Percentiles rank a stretch among this genome's conserved stretches.
phyloP scores from a whole-genome alignment of 2,888 invertebrate species.

The Aspidiotus rigidus region DNA sequence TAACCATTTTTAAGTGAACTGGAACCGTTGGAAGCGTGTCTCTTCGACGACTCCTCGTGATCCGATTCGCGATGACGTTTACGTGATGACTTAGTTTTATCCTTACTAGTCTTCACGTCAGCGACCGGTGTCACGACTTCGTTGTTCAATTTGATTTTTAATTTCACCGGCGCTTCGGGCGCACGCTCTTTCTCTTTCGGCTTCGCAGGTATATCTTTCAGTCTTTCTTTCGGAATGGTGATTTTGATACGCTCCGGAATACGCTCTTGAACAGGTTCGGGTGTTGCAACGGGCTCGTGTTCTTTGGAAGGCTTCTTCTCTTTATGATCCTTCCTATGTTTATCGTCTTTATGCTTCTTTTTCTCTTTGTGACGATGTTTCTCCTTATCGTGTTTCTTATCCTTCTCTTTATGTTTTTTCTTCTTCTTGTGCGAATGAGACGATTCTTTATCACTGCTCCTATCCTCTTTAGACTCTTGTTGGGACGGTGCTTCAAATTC shows the following conservation, averaged over 20 bases:
- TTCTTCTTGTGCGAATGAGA: constrained; percentile 26
- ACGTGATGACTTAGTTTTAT: constrained; percentile 18
- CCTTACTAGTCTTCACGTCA: constrained; percentile 28
- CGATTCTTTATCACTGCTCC: not conserved
- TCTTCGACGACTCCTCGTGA: constrained; percentile 22
- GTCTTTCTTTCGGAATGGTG: constrained; percentile 28
- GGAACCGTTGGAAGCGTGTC: constrained; percentile 10
- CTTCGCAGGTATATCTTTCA: constrained; percentile 20
- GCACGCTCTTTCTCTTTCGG: constrained; percentile 5
- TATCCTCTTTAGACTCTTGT: constrained; percentile 6
- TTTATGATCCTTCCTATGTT: constrained; percentile 44
- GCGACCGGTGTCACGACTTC: not conserved
- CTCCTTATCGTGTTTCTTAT: constrained; percentile 35
- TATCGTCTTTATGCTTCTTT: constrained; percentile 50
- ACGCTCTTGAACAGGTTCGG: too few species aligned
- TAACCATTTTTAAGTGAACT: constrained; percentile 16
- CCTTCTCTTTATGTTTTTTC: constrained; percentile 35
- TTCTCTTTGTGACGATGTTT: constrained; percentile 40
- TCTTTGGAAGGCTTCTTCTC: constrained; percentile 20
- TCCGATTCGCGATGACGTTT: constrained; percentile 28
- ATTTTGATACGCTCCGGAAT: constrained; percentile 13
- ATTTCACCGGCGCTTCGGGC: constrained; percentile 6
- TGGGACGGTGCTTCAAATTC: not conserved
- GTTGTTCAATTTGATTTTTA: constrained; percentile 33
- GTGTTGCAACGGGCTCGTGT: constrained; percentile 8